Percentiles rank a stretch among this genome's conserved stretches.
Conservation (phyloP, 2,888 invertebrate genomes). For the Calliopum simillimum region DNA sequence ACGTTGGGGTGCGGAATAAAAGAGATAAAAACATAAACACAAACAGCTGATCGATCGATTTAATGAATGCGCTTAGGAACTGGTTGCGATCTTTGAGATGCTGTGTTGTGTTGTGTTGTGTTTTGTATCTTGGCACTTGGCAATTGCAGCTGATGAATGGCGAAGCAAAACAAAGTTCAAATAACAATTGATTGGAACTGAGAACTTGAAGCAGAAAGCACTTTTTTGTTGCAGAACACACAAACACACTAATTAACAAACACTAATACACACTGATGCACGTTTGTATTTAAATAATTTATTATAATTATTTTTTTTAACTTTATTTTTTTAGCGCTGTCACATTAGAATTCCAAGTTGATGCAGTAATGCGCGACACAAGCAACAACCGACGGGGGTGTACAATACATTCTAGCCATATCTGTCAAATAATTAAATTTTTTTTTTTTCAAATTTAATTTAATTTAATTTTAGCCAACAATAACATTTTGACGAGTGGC, state of each 20-base stretch:
- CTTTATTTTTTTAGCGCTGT: not conserved
- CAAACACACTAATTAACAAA: not conserved
- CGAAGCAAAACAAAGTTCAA: conserved; percentile 4
- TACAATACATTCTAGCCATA: not conserved
- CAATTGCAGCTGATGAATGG: conserved; percentile 5
- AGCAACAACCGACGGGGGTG: conserved; percentile 4
- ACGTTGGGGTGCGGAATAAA: not conserved
- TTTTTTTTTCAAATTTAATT: too few relatives aligned
- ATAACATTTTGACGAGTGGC: too few relatives aligned
- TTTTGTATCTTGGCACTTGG: conserved; percentile 16
- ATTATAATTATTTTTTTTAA: not conserved
- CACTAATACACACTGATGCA: not conserved
- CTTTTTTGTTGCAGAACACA: not conserved
- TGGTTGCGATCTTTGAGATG: conserved; percentile 27
- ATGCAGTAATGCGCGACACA: conserved; percentile 21
- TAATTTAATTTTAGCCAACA: too few relatives aligned
- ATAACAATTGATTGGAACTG: conserved; percentile 23
- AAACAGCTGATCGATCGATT: conserved; percentile 32
- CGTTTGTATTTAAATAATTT: not conserved
- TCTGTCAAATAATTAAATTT: not conserved
- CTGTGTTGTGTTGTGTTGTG: not conserved
- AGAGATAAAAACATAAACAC: conserved; percentile 35
- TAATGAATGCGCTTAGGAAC: conserved; percentile 19
- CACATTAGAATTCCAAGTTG: conserved; percentile 24
- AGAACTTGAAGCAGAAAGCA: conserved; percentile 1